These are phyloP conservation scores for Brienomyrus longianalis DNA, from an alignment of 2,113 vertebrate genomes.

Conservation along the genomic window DNA sequence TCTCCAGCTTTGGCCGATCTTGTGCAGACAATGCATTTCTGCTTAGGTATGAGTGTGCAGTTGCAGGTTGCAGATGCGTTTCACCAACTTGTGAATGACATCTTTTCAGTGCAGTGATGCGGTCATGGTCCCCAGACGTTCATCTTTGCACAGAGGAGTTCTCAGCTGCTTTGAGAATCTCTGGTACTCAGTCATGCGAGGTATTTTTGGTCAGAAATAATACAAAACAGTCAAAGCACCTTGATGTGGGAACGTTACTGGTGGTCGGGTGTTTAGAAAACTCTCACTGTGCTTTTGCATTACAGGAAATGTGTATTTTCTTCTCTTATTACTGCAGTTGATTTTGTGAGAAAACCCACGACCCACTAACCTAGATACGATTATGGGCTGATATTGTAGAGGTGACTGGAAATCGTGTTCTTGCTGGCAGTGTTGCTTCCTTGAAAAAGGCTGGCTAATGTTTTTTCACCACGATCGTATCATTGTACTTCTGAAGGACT, in stretches of 20 bases:
- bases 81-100: not conserved
- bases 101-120: not conserved
- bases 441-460: not conserved
- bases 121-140: not conserved
- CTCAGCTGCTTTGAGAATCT: not conserved
- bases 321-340: not conserved
- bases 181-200: not conserved
- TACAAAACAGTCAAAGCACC: not conserved
- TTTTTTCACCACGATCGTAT: not conserved
- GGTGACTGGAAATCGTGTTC: conserved; percentile 1
- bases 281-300: not conserved
- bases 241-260: not conserved
- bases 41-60: not conserved
- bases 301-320: not conserved
- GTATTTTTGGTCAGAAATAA: not conserved
- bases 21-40: not conserved
- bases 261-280: not conserved
- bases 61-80: not conserved
- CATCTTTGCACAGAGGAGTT: not conserved
- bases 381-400: not conserved
- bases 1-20: not conserved
- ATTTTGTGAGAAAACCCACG: not conserved
- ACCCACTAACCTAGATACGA: conserved; percentile 11
- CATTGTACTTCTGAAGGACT: not conserved
- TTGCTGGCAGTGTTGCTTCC: not conserved